Conservation (phyloP, 1,140 invertebrate genomes). For the Anadara kagoshimensis region DNA sequence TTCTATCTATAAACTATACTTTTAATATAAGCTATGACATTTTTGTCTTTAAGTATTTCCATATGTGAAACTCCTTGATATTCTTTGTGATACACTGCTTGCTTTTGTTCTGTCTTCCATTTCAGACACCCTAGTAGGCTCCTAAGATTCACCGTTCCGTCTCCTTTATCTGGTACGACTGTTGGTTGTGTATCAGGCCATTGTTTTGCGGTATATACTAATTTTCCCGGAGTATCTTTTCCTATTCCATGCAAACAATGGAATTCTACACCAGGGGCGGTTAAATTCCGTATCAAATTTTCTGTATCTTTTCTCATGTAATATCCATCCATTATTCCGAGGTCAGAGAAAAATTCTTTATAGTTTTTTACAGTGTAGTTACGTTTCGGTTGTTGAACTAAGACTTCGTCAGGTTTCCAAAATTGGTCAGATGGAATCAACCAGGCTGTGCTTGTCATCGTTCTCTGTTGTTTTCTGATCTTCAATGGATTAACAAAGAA, state of each 20-base stretch:
- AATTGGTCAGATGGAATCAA: conserved; percentile 90
- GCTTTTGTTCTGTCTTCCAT: conserved; percentile 81
- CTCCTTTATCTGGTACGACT: conserved; percentile 90
- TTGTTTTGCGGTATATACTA: conserved; percentile 46
- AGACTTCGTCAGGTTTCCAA: conserved; percentile 88
- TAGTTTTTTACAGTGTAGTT: conserved; percentile 93
- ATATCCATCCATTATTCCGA: conserved; percentile 77
- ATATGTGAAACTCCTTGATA: conserved; percentile 85
- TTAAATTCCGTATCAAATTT: conserved; percentile 34
- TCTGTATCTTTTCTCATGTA: conserved; percentile 47
- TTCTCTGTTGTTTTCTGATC: conserved; percentile 90
- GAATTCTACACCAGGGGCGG: conserved; percentile 43
- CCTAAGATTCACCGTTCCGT: conserved; percentile 94
- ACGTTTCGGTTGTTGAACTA: conserved; percentile 83
- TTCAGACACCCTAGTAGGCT: conserved; percentile 87
- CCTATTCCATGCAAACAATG: conserved; percentile 83
- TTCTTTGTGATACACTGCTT: conserved; percentile 79
- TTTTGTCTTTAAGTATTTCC: conserved; percentile 63
- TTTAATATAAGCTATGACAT: conserved; percentile 51
- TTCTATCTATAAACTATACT: too few relatives aligned
- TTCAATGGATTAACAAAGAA: conserved; percentile 83
- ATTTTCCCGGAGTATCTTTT: conserved; percentile 82
- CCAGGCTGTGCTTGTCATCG: conserved; percentile 94
- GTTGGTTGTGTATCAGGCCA: conserved; percentile 84
- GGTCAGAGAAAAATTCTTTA: conserved; percentile 87